Conservation (phyloP, 2,888 invertebrate species). For the Chesias legatella region DNA sequence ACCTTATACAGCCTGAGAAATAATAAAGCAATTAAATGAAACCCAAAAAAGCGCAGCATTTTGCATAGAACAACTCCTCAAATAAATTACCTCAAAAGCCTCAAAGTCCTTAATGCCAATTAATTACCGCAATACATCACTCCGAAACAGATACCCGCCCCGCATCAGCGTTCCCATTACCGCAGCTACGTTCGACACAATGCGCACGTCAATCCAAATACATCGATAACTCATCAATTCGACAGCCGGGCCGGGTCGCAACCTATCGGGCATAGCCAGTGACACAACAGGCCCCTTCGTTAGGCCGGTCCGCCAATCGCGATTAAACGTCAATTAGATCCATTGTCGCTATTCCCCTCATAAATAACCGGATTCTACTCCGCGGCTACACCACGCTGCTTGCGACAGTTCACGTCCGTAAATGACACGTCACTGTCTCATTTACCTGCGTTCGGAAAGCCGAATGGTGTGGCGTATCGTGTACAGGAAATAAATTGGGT, state of each 20-base stretch:
- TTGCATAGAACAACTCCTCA: no score
- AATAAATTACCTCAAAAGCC: not conserved
- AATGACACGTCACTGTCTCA: conserved; percentile 40
- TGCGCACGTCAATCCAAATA: conserved; percentile 22
- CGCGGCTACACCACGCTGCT: conserved; percentile 29
- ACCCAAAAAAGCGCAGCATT: no score
- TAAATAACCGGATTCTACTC: conserved; percentile 50
- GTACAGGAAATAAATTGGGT: not conserved
- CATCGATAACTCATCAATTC: conserved; percentile 24
- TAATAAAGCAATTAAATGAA: no score
- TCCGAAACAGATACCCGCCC: conserved; percentile 3
- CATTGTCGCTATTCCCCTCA: conserved; percentile 61
- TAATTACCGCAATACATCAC: conserved; percentile 15
- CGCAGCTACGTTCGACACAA: conserved; percentile 19
- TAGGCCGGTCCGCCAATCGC: conserved; percentile 48
- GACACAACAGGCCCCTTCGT: conserved; percentile 52
- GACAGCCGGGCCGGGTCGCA: conserved; percentile 22
- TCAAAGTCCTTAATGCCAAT: not conserved
- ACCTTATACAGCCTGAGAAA: no score
- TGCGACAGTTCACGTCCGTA: conserved; percentile 32
- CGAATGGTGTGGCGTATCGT: conserved; percentile 26
- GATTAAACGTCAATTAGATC: conserved; percentile 72
- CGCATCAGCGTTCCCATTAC: conserved; percentile 16
- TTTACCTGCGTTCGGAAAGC: conserved; percentile 35
- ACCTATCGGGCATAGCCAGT: conserved; percentile 24